Evolutionary conservation across 2,888 invertebrate species (phyloP), one percentile per base, ranked within the genome.

Genomic region (Pachliopta kotzebuea): DNA sequence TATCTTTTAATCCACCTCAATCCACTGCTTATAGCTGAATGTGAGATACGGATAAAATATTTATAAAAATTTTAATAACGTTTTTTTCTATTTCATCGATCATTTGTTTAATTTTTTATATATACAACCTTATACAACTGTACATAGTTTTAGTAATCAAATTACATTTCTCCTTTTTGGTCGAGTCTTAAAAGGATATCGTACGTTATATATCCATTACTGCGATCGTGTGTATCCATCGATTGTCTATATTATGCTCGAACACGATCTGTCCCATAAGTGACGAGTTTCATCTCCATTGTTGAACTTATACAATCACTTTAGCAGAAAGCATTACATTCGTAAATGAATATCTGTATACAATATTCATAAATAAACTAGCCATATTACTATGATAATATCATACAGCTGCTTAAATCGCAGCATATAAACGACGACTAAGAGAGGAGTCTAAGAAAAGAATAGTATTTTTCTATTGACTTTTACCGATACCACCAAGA

Each of bases 1-100:
- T 42, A 57, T 57, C 56, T 56, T 52, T 62, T 56, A 56, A 57
- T 62, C 50, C 56, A 11, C 37, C 42, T 20, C 31, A 62, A 57
- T 62, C 50, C 62, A 37, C 18, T 50, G 62, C 11, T 57, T 29
- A 57, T 52, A 53, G 57, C 56, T 26, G 50, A 57, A 52, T 4
- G 11, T 52, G 50, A 20, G 50, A 52, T 9, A 52, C 14, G 50
- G 14, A 21, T 21, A 8, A 21, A 52, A 52, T 45, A n/a, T 45
- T 2, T 7, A 45, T n/a, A 45, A 42, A 14, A 4, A 45, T 45
- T n/a, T n/a, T n/a, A 4, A 45, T 18, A 6, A n/a, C 1, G n/a
- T 45, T 45, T 2, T n/a, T 18, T n/a, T n/a, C 18, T 42, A 42
- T 4, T 18, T 17, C 18, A 14, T 42, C 1, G 4, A 0, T 18